These are phyloP conservation scores for Arion vulgaris DNA, from an alignment of 1,140 invertebrate genomes.

Conservation along the genomic window DNA sequence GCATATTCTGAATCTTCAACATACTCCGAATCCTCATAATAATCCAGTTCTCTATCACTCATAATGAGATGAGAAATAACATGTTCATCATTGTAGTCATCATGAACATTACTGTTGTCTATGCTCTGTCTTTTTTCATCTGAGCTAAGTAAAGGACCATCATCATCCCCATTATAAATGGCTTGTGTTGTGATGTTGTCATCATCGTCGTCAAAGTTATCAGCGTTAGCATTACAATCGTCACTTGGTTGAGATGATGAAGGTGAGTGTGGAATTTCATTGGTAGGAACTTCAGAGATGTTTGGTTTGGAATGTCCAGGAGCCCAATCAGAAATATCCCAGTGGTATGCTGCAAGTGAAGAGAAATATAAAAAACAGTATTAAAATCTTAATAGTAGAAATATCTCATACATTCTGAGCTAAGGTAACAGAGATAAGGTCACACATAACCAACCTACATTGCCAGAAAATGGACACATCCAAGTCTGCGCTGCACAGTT, in stretches of 20 bases:
- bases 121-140: constrained; percentile 20
- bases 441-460: too few species aligned
- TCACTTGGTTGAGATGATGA: constrained; percentile 84
- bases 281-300: constrained; percentile 92
- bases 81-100: constrained; percentile 18
- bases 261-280: constrained; percentile 88
- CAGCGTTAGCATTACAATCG: constrained; percentile 80
- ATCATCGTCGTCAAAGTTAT: constrained; percentile 38
- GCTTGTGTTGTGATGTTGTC: constrained; percentile 52
- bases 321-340: constrained; percentile 97
- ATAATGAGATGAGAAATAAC: neutral
- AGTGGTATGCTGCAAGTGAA: constrained; percentile 85
- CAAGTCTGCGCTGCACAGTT: too few species aligned
- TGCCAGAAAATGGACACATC: too few species aligned
- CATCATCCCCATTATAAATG: constrained; percentile 77
- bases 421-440: too few species aligned
- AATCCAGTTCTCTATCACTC: constrained; percentile 75
- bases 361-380: constrained; percentile 44
- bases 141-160: constrained; percentile 28
- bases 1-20: constrained; percentile 79
- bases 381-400: too few species aligned
- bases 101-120: neutral
- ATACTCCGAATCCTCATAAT: constrained; percentile 82
- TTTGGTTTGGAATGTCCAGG: constrained; percentile 83
- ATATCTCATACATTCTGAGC: too few species aligned